Evolutionary conservation across 2,888 invertebrate genomes (phyloP), one percentile per base, ranked within the genome.

Genomic region (Rapana venosa): DNA sequence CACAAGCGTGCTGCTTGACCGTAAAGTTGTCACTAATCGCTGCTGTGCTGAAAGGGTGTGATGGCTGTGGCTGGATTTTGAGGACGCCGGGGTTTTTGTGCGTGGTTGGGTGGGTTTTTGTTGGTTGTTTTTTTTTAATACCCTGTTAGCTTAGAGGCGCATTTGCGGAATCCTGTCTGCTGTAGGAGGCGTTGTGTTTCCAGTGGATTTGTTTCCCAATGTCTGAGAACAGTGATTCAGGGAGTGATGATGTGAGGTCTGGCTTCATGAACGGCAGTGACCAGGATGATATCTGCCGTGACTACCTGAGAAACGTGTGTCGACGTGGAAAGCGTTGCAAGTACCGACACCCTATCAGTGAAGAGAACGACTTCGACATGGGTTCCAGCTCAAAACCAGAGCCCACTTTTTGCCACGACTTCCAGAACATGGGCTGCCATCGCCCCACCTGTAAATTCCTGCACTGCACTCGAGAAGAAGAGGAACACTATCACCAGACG

Each of bases 381-480:
- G 89, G 90, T 22, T 11, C 90, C 89, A 30, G 94, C 93, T 90
- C 61, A n/a, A 86, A 87, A 83, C 35, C 94, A 94, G 30, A 96
- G 96, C 74, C 94, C 90, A 96, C 96, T 74, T 97, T 97, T 94
- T 97, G 97, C 94, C 97, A 97, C 94, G 97, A 97, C 94, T 97
- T 95, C 93, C 98, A 98, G 96, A 98, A 98, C 95, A 97, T 97
- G 83, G 97, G 97, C 91, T 98, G 98, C 94, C 97, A 97, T n/a
- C 97, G 98, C 93, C 97, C 97, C 6, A 97, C 97, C 90, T 98
- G 98, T 94, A 97, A 97, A 94, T 98, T 98, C 95, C 97, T 98
- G 83, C 98, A 98, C 96, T 98, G 98, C 94, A 97, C 97, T 0
- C 97, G 97, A 32, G 97, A 97, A 94, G 97, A 97, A 93, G 98